Conservation (phyloP, 2,797 vertebrate species). For the Anguilla obscura region DNA sequence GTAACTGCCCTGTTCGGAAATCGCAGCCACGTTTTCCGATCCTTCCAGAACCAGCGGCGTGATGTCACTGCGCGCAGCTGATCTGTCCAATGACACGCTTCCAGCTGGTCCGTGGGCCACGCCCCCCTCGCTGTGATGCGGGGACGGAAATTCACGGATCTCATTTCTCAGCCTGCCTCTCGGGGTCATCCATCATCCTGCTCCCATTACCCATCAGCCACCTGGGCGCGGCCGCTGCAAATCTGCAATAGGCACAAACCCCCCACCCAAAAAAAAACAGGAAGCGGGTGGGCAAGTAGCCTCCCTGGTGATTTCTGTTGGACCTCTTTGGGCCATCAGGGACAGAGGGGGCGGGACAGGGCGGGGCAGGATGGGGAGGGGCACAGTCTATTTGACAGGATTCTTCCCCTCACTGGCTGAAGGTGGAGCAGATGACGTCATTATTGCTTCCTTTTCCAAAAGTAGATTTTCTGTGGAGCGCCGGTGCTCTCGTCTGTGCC, state of each 20-base stretch:
- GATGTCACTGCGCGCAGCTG: not conserved
- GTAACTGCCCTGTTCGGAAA: not conserved
- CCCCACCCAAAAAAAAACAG: not conserved
- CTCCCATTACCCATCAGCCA: not conserved
- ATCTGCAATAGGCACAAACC: not conserved
- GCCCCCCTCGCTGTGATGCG: not conserved
- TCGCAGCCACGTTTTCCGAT: not conserved
- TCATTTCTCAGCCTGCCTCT: not conserved
- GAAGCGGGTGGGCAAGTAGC: not conserved
- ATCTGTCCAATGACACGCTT: not conserved
- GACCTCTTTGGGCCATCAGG: not conserved
- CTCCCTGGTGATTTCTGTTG: not conserved
- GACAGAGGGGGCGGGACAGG: not conserved
- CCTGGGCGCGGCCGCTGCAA: not conserved
- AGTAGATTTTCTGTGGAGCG: not conserved
- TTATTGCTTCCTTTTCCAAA: not conserved
- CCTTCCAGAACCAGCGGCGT: not conserved
- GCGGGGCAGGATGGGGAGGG: not conserved
- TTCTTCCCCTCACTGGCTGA: not conserved
- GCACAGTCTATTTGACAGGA: not conserved
- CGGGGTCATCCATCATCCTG: not conserved
- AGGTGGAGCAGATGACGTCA: not conserved
- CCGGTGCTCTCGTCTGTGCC: not conserved
- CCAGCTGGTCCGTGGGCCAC: not conserved
- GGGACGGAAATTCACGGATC: not conserved